Conservation (phyloP, 2,797 vertebrate species). For the Brachyalestes nurse region DNA sequence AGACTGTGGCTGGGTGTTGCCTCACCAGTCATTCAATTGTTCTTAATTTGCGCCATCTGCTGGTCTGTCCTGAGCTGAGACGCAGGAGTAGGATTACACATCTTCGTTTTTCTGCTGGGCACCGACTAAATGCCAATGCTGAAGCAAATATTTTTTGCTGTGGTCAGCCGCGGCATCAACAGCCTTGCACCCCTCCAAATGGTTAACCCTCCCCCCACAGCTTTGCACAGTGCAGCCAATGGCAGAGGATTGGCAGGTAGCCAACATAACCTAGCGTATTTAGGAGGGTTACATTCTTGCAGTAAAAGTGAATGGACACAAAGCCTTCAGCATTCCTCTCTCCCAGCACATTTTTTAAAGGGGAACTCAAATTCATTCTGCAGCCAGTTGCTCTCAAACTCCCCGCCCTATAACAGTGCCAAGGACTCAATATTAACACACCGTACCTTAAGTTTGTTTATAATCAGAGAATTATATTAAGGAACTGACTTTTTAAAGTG, state of each 20-base stretch:
- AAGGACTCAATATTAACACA: slow-evolving; percentile 33
- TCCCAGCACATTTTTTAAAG: slow-evolving; percentile 58
- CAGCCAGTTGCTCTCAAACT: slow-evolving; percentile 27
- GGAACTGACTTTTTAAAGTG: too few relatives aligned
- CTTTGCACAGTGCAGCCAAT: slow-evolving; percentile 35
- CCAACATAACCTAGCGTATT: slow-evolving; percentile 37
- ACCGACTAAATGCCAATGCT: slow-evolving; percentile 22
- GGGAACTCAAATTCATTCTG: slow-evolving; percentile 41
- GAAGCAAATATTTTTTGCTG: slow-evolving; percentile 40
- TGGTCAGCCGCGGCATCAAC: slow-evolving; percentile 6
- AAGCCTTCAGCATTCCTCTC: slow-evolving; percentile 53
- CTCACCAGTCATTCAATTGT: slow-evolving; percentile 58
- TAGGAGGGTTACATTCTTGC: slow-evolving; percentile 58
- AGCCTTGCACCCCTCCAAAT: slow-evolving; percentile 33
- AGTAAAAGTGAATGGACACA: slow-evolving; percentile 53
- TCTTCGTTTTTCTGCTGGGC: slow-evolving; percentile 16
- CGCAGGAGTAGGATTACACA: not conserved
- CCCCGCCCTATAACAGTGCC: slow-evolving; percentile 22
- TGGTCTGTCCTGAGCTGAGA: slow-evolving; percentile 56
- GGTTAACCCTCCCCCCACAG: slow-evolving; percentile 24
- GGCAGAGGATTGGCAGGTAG: slow-evolving; percentile 31
- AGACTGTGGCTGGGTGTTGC: slow-evolving; percentile 72
- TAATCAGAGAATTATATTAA: slow-evolving; percentile 39
- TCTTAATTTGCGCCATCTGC: slow-evolving; percentile 72
- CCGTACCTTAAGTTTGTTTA: slow-evolving; percentile 30